Evolutionary conservation across 2,888 invertebrate genomes (phyloP).

Genomic region (Apocheima hispidaria): DNA sequence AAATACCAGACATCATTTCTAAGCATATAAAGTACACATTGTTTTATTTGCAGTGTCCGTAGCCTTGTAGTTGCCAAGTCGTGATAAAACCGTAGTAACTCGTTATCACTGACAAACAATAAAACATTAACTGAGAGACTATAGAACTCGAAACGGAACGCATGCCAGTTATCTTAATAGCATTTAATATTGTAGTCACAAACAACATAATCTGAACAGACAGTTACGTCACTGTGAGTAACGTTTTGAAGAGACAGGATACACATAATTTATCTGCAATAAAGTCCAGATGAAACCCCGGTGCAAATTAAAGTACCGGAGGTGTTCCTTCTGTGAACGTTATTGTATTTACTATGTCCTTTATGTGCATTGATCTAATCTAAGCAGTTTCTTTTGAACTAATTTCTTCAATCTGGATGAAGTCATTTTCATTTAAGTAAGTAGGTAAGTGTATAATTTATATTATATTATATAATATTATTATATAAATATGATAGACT

Average conservation of each 20-base stretch:
- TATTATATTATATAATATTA: too few relatives aligned
- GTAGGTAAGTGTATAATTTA: too few relatives aligned
- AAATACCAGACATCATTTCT: slow-evolving; percentile 2
- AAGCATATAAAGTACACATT: neutral
- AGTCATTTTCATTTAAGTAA: neutral
- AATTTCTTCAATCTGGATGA: neutral
- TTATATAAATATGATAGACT: too few relatives aligned
- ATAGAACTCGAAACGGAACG: slow-evolving; percentile 35
- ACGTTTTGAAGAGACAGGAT: slow-evolving; percentile 29
- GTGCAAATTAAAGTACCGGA: slow-evolving; percentile 20
- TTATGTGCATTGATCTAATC: neutral
- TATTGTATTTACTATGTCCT: slow-evolving; percentile 5
- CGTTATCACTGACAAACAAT: slow-evolving; percentile 75
- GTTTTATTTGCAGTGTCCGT: slow-evolving; percentile 35
- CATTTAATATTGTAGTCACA: slow-evolving; percentile 49
- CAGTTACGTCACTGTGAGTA: slow-evolving; percentile 31
- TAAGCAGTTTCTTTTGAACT: neutral
- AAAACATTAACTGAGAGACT: slow-evolving; percentile 62
- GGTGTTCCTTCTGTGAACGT: slow-evolving; percentile 20
- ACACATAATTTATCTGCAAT: slow-evolving; percentile 26
- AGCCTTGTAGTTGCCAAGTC: slow-evolving; percentile 60
- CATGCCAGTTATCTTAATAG: slow-evolving; percentile 55
- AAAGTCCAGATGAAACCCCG: slow-evolving; percentile 23
- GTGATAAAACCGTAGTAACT: slow-evolving; percentile 68
- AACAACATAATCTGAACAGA: slow-evolving; percentile 47